Base-by-base conservation (phyloP, 2,888 invertebrate genomes). In the Branchellion lobata region DNA sequence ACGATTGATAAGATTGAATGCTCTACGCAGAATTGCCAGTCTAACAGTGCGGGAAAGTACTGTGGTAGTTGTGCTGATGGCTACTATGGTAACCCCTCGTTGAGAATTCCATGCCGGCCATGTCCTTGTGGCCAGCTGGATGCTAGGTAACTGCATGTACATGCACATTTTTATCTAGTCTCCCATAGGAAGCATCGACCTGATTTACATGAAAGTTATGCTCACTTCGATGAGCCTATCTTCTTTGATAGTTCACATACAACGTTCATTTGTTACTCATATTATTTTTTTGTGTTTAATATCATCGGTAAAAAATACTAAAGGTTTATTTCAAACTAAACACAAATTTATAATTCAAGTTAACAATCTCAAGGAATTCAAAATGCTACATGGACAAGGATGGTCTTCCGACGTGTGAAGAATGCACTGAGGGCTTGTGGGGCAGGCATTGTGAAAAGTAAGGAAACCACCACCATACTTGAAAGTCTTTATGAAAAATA, bases 381-480 rank as follows among this genome's bases (percentile, higher is more conserved):
- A 57, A 57, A n/a, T 57, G 61, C 21, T 57, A 24, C 61, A 14
- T 57, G n/a, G 61, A 57, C 21, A 57, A 24, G 3, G 61, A 57
- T n/a, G 61, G 61, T 5, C 24, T 57, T 18, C 61, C 61, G 5
- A 57, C 61, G 3, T 57, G 61, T n/a, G 61, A 57, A 57, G 21
- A 57, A 5, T 57, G 61, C 61, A 24, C 3, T 57, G 61, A 57
- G 21, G 61, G 61, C 5, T 57, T 57, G 61, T 57, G 61, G 61
- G 61, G 61, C 5, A 57, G 61, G 24, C 21, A 57, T 57, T 57
- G 61, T 57, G 61, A 57, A 57, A 57, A 57, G 61, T 57, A 57
- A 57, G 5, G 8, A 8, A 47, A 47, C 47, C 47, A 8, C 47
- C 8, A 47, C n/a, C n/a, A n/a, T n/a, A n/a, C n/a, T n/a, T n/a